Percentiles rank a stretch among this genome's conserved stretches.
These are phyloP conservation scores for Sycophila texana DNA, from an alignment of 2,888 invertebrate species.

Conservation along the genomic window DNA sequence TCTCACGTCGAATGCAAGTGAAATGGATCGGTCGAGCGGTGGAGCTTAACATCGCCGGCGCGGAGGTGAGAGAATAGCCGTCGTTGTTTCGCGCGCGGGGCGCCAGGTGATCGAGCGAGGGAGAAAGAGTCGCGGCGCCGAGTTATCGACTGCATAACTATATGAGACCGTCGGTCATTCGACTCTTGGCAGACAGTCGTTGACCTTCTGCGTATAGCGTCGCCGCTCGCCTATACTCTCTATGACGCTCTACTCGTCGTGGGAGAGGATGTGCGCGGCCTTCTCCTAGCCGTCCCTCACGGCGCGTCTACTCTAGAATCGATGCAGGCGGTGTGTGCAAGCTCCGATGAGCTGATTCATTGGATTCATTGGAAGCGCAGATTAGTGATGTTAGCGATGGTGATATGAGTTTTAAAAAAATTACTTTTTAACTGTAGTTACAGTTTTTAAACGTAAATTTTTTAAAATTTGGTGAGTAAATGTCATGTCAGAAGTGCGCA, in stretches of 20 bases:
- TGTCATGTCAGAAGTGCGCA: no score
- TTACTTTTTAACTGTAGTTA: no score
- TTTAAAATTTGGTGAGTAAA: no score
- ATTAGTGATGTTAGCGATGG: no score
- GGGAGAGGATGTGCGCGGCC: neutral
- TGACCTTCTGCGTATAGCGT: slow-evolving; percentile 39
- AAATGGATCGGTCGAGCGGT: neutral
- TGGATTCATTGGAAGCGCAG: no score
- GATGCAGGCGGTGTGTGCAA: no score
- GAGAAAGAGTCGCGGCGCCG: neutral
- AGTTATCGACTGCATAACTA: slow-evolving; percentile 47
- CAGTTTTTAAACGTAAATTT: no score
- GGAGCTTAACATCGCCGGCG: neutral
- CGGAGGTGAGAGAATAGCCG: slow-evolving; percentile 3
- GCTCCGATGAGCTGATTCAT: no score
- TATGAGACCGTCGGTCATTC: slow-evolving; percentile 52
- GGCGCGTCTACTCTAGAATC: no score
- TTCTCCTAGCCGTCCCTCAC: no score
- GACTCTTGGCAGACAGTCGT: slow-evolving; percentile 54
- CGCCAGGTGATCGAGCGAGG: slow-evolving; percentile 19
- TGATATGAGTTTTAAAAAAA: no score
- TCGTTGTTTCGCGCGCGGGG: neutral
- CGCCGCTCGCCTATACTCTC: neutral
- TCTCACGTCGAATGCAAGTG: no score
- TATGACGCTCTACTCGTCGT: neutral